Conservation (phyloP, 64 coral and sea anemone genomes). For the Porites lutea region DNA sequence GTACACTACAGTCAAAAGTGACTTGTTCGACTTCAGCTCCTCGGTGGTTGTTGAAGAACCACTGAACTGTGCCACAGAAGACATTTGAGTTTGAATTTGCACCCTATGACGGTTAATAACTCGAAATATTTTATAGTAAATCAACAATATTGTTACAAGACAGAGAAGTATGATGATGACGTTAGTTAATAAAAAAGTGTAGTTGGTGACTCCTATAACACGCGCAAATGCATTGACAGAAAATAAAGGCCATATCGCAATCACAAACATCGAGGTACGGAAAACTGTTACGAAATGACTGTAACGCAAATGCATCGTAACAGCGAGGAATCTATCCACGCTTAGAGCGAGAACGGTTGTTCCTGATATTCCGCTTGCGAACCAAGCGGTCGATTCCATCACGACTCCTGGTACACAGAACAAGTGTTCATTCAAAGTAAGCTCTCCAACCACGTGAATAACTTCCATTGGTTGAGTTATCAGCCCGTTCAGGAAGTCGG, state of each 20-base stretch:
- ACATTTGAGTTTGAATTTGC: neutral
- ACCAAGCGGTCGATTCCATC: neutral
- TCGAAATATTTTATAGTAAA: slow-evolving; percentile 2
- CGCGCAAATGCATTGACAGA: neutral
- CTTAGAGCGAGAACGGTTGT: slow-evolving; percentile 5
- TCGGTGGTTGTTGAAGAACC: neutral
- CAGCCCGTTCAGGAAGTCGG: slow-evolving; percentile 1
- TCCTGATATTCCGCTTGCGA: neutral
- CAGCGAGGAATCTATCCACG: slow-evolving; percentile 11
- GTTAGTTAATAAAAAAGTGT: neutral
- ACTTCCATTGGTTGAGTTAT: neutral
- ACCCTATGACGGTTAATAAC: neutral
- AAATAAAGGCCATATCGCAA: neutral
- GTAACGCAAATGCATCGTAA: neutral
- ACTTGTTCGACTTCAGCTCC: slow-evolving; percentile 2
- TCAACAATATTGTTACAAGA: neutral
- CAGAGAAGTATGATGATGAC: neutral
- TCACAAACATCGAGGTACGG: neutral
- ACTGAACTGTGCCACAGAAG: neutral
- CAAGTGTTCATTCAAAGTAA: neutral
- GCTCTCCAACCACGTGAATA: neutral
- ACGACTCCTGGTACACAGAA: slow-evolving; percentile 12
- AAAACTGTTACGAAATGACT: slow-evolving; percentile 5
- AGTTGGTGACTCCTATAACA: neutral
- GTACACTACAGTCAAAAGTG: neutral